Conservation (phyloP, 2,888 invertebrate species). For the Drosophila acutilabella region DNA sequence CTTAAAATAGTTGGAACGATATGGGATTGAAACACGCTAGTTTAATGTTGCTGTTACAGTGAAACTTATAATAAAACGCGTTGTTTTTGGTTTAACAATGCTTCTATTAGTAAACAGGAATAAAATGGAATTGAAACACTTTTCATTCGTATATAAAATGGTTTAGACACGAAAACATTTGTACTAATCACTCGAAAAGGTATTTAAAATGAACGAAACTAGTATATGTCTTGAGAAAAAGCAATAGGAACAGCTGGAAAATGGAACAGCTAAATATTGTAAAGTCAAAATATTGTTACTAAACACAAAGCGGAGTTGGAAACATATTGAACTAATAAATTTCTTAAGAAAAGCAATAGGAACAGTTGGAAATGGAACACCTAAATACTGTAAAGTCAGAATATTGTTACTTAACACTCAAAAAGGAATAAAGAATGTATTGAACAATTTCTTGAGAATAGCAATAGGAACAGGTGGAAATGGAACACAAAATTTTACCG, state of each 20-base stretch:
- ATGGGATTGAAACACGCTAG: slow-evolving; percentile 5
- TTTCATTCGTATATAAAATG: not conserved
- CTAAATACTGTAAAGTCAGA: too few relatives aligned
- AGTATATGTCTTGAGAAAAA: too few relatives aligned
- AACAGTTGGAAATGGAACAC: not conserved
- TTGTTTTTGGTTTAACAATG: too few relatives aligned
- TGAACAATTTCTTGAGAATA: too few relatives aligned
- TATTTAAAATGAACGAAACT: too few relatives aligned
- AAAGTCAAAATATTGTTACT: too few relatives aligned
- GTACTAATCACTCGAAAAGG: too few relatives aligned
- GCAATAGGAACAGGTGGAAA: not conserved
- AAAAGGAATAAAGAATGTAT: not conserved
- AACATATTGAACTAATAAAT: too few relatives aligned
- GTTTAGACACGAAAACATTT: too few relatives aligned
- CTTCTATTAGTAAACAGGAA: not conserved
- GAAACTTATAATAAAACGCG: not conserved
- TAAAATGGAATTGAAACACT: not conserved
- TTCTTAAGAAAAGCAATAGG: too few relatives aligned
- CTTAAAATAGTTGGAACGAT: not conserved
- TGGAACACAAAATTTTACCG: not conserved
- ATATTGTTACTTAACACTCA: not conserved
- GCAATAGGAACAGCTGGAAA: too few relatives aligned
- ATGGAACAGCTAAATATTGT: not conserved
- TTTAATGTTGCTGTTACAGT: not conserved
- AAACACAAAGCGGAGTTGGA: not conserved